Conservation (phyloP, 2,888 invertebrate genomes). For the Amphiduros pacificus region DNA sequence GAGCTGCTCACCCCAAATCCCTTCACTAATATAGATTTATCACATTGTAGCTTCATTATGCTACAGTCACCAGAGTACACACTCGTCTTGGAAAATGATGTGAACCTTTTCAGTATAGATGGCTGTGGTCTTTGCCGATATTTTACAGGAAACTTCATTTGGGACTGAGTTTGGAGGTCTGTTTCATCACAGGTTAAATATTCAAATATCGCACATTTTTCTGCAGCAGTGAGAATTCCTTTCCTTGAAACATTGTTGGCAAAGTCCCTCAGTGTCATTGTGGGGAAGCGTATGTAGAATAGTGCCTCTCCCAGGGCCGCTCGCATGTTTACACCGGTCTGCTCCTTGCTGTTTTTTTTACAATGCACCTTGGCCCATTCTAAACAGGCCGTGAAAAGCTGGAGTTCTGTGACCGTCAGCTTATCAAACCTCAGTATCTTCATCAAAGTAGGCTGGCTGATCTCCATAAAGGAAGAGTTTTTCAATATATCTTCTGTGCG, state of each 20-base stretch:
- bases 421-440: conserved; percentile 72
- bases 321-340: conserved; percentile 35
- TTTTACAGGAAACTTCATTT: conserved; percentile 12
- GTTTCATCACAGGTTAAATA: conserved; percentile 19
- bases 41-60: conserved; percentile 25
- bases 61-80: conserved; percentile 28
- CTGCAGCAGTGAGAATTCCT: conserved; percentile 21
- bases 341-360: conserved; percentile 33
- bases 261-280: conserved; percentile 32
- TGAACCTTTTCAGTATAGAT: conserved; percentile 20
- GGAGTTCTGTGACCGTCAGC: conserved; percentile 65
- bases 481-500: conserved; percentile 65
- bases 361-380: conserved; percentile 43
- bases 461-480: conserved; percentile 66
- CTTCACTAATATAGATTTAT: conserved; percentile 21
- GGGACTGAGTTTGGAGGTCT: neutral
- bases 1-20: conserved; percentile 28
- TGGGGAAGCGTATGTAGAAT: conserved; percentile 41
- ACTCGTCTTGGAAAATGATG: conserved; percentile 21
- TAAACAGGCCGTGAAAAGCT: conserved; percentile 34
- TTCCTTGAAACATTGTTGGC: conserved; percentile 20
- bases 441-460: conserved; percentile 69
- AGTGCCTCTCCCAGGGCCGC: conserved; percentile 36
- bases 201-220: conserved; percentile 26
- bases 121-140: conserved; percentile 13